Conservation (phyloP, 2,888 invertebrate genomes). For the Agrochola litura region DNA sequence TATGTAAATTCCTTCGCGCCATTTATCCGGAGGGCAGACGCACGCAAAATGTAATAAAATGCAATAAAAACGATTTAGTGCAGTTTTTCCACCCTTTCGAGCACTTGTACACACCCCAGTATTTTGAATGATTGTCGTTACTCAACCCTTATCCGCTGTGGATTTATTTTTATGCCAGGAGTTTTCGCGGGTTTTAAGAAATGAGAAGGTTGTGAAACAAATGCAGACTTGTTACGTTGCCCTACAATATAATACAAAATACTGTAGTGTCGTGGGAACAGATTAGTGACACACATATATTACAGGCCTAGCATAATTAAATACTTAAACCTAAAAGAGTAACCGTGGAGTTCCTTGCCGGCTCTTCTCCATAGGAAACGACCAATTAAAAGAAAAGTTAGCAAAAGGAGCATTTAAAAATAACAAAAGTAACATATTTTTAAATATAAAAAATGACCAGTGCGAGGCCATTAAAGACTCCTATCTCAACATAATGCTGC, state of each 20-base stretch:
- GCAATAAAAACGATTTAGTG: slow-evolving; percentile 88
- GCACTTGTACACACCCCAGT: slow-evolving; percentile 68
- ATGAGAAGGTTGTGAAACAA: slow-evolving; percentile 19
- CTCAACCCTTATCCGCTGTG: slow-evolving; percentile 65
- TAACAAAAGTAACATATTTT: too few relatives aligned
- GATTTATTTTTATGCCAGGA: slow-evolving; percentile 51
- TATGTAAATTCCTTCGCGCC: slow-evolving; percentile 83
- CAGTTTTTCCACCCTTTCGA: slow-evolving; percentile 81
- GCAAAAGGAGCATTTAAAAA: too few relatives aligned
- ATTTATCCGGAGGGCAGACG: slow-evolving; percentile 74
- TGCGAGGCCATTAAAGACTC: too few relatives aligned
- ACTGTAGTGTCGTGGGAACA: background rate
- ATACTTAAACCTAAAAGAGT: too few relatives aligned
- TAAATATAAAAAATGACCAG: too few relatives aligned
- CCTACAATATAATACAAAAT: background rate
- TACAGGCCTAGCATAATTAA: background rate
- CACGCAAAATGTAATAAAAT: slow-evolving; percentile 79
- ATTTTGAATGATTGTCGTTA: slow-evolving; percentile 76
- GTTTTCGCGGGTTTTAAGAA: slow-evolving; percentile 29
- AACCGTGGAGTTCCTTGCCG: too few relatives aligned
- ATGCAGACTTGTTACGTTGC: background rate
- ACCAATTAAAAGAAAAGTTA: too few relatives aligned
- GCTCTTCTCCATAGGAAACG: too few relatives aligned
- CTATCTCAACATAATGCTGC: too few relatives aligned
- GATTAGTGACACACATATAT: background rate